These are phyloP conservation scores for Columbina picui DNA, from an alignment of 2,113 vertebrate genomes.

Conservation along the genomic window DNA sequence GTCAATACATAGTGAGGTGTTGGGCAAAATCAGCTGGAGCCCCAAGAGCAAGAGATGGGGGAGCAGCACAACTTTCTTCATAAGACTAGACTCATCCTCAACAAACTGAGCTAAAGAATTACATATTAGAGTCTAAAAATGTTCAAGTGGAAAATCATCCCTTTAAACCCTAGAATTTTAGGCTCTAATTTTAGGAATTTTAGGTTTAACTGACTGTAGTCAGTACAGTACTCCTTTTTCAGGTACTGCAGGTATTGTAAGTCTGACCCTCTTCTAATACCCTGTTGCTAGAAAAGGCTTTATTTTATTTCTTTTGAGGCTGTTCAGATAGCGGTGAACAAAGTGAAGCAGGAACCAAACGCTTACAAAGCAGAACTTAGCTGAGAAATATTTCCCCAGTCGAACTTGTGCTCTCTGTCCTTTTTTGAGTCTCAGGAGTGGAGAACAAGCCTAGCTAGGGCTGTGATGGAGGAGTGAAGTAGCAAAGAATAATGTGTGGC, in stretches of 20 bases:
- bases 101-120: not conserved
- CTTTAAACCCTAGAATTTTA: not conserved
- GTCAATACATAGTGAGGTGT: not conserved
- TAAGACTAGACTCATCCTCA: not conserved
- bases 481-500: not conserved
- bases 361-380: conserved; percentile 32
- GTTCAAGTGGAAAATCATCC: not conserved
- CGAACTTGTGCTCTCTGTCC: conserved; percentile 44
- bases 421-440: conserved; percentile 13
- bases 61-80: not conserved
- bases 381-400: not conserved
- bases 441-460: conserved; percentile 1
- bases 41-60: not conserved
- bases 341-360: not conserved
- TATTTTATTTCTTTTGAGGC: conserved; percentile 37
- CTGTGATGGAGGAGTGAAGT: conserved; percentile 29
- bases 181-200: conserved; percentile 15
- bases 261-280: not conserved
- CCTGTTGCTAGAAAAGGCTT: conserved; percentile 32
- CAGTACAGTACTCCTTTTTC: conserved; percentile 39
- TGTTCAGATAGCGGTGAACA: conserved; percentile 33
- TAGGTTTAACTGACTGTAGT: conserved; percentile 13
- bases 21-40: not conserved
- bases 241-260: not conserved
- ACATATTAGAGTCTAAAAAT: not conserved